These are phyloP conservation scores for Anastrepha obliqua DNA, from an alignment of 1,140 invertebrate genomes.

Conservation along the genomic window DNA sequence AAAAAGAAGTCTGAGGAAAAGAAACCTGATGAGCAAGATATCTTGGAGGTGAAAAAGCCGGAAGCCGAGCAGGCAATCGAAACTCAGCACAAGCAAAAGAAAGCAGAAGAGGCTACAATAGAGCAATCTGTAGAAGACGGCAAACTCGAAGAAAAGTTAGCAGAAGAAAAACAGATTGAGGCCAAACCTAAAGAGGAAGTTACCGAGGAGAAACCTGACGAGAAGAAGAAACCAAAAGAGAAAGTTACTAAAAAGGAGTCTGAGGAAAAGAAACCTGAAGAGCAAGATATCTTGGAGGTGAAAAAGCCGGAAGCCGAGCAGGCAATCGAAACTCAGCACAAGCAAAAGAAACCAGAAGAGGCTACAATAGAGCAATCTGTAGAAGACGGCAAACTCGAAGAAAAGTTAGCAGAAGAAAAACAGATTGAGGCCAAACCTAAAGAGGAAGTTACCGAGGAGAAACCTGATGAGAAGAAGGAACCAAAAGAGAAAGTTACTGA, in stretches of 20 bases:
- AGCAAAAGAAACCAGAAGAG: background rate
- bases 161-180: conserved; percentile 59
- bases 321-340: background rate
- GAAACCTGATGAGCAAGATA: conserved; percentile 56
- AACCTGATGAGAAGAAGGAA: conserved; percentile 48
- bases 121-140: conserved; percentile 47
- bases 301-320: background rate
- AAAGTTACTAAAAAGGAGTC: background rate
- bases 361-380: background rate
- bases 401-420: conserved; percentile 47
- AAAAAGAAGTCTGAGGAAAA: background rate
- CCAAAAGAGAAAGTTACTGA: conserved; percentile 60
- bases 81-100: background rate
- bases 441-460: conserved; percentile 59
- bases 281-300: conserved; percentile 57
- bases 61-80: background rate
- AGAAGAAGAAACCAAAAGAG: conserved; percentile 37
- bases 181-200: conserved; percentile 57
- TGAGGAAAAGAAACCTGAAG: conserved; percentile 44
- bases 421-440: conserved; percentile 59
- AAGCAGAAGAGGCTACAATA: background rate
- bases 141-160: conserved; percentile 59
- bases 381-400: background rate
- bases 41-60: conserved; percentile 52
- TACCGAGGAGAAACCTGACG: background rate